phyloP scores from a whole-genome alignment of 2,797 vertebrate genomes.

The Gorsachius magnificus region DNA sequence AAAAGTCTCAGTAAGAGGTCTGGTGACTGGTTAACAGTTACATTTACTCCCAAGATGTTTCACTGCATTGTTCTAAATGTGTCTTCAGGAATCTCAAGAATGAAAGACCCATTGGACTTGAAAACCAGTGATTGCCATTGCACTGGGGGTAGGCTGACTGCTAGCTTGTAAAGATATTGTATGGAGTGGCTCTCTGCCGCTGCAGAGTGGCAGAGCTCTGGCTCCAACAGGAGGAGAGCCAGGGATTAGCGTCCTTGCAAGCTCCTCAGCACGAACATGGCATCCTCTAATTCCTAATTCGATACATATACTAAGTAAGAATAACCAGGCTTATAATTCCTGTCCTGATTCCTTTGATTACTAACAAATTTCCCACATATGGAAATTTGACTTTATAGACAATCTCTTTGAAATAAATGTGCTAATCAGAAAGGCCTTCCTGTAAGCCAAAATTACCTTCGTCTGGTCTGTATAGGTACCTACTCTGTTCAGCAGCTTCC shows the following conservation, averaged over 20 bases:
- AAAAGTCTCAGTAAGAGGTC: not conserved
- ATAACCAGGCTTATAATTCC: not conserved
- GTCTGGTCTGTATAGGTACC: not conserved
- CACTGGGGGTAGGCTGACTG: rapidly evolving
- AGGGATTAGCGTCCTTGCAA: not conserved
- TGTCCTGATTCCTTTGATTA: not conserved
- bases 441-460: not conserved
- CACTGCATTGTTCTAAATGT: not conserved
- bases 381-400: not conserved
- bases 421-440: not conserved
- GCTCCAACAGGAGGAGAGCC: not conserved
- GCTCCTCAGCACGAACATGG: not conserved
- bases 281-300: not conserved
- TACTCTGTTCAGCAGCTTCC: not conserved
- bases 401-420: not conserved
- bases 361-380: not conserved
- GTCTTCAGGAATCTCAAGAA: not conserved
- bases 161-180: rapidly evolving
- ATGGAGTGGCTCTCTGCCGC: not conserved
- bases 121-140: not conserved
- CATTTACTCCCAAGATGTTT: not conserved
- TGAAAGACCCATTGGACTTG: not conserved
- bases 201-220: not conserved
- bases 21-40: not conserved
- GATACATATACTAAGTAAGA: not conserved